Percentiles rank a stretch among this genome's conserved stretches.
Conservation (phyloP, 2,113 vertebrate species). For the Euleptes europaea region DNA sequence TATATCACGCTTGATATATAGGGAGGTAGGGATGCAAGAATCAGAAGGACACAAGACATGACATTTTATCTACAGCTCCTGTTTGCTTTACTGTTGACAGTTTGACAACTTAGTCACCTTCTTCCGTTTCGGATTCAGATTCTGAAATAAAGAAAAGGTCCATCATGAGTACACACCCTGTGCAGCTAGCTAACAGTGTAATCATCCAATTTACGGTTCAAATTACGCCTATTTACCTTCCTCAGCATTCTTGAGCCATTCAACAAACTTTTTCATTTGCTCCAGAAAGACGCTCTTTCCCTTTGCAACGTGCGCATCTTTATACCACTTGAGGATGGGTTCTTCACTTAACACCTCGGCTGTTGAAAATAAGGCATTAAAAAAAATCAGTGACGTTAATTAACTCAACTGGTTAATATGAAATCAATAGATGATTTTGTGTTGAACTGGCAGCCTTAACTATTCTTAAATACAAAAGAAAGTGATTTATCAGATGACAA, state of each 20-base stretch:
- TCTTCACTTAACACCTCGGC: conserved; percentile 98
- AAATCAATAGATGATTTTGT: too few species aligned
- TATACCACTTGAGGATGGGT: conserved; percentile 98
- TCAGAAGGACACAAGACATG: conserved; percentile 77
- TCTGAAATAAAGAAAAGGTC: conserved; percentile 76
- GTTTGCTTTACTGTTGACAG: conserved; percentile 82
- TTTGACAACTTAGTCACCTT: conserved; percentile 87
- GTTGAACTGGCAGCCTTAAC: too few species aligned
- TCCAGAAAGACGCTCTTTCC: conserved; percentile 98
- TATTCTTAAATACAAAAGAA: too few species aligned
- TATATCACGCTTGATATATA: conserved; percentile 85
- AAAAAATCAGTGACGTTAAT: neutral
- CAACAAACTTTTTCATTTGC: conserved; percentile 99
- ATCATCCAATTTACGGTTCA: too few species aligned
- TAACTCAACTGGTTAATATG: too few species aligned
- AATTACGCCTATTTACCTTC: conserved; percentile 81
- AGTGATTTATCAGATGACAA: too few species aligned
- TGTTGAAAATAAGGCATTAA: conserved; percentile 45
- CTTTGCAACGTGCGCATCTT: conserved; percentile 90
- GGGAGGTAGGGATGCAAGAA: conserved; percentile 84
- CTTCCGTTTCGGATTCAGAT: conserved; percentile 95
- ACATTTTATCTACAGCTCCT: conserved; percentile 85
- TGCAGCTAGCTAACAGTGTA: too few species aligned
- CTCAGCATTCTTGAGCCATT: conserved; percentile 98
- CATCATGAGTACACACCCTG: neutral